Evolutionary conservation across 1,140 invertebrate species (phyloP), one percentile per base, ranked within the genome.

Genomic region (Aphelenchoides avenae): DNA sequence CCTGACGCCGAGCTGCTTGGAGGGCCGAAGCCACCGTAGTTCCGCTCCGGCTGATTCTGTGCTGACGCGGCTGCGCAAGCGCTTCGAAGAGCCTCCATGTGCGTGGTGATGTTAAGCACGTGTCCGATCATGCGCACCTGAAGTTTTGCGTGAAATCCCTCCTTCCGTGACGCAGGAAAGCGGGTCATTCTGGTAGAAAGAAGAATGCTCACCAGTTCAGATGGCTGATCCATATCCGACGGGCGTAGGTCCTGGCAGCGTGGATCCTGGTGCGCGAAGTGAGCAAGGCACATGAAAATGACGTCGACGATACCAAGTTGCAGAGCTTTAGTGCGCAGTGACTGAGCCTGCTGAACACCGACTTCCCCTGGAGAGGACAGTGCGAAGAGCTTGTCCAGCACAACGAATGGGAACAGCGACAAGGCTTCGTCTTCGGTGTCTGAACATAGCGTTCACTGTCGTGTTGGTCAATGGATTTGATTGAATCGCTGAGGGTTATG

Each of bases 251-350:
- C 29, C 15, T 49, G 29, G 5, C 22, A 36, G 26, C 47, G 20
- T 11, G 18, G 46, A 30, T 9, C 13, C 27, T 63, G 61, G 26
- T 65, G 47, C 5, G 52, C 24, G 50, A 48, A 63, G 39, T 66
- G 43, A 24, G 64, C 13, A 26, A 63, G 42, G 31, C 67, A 36
- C 5, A 31, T 67, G 22, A 63, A 30, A 2, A 63, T 9, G 7
- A 69, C 64, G 52, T 63, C 61, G 30, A 63, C 37, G n/a, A 62
- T 63, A n/a, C 61, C 61, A 13, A 68, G 33, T 15, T 68, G 29
- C 18, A 63, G 36, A 27, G 61, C 64, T 31, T 68, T 18, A 5
- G 60, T 18, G 2, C 61, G 48, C 22, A 63, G 7, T 18, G 18
- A 7, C 26, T 46, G 18, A 11, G 65, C 61, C 20, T 44, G 15